phyloP scores from a whole-genome alignment of 1,140 invertebrate species.

The Hesperophylax magnus region DNA sequence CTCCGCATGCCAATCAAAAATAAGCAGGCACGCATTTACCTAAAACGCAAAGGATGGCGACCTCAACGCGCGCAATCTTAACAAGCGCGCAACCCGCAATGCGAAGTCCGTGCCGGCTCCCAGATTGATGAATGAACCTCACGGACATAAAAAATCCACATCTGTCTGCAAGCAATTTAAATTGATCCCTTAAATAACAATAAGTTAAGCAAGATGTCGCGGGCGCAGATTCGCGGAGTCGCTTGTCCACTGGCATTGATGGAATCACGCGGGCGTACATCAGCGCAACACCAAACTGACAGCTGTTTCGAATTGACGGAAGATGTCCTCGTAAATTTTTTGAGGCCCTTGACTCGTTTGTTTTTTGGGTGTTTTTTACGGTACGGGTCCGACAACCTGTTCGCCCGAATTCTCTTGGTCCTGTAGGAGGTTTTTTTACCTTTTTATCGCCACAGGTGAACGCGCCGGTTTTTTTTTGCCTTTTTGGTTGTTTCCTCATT shows the following conservation, averaged over 20 bases:
- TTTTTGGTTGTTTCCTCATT: conserved; percentile 22
- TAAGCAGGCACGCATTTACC: too few species aligned
- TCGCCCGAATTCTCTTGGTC: conserved; percentile 51
- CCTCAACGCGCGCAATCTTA: conserved; percentile 42
- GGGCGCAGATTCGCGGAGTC: background rate
- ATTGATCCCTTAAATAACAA: conserved; percentile 32
- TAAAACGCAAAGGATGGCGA: conserved; percentile 21
- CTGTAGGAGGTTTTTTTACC: conserved; percentile 35
- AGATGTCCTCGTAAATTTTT: conserved; percentile 39
- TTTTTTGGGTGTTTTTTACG: conserved; percentile 12
- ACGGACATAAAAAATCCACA: conserved; percentile 36
- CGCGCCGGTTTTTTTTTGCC: conserved; percentile 33
- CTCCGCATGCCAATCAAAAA: too few species aligned
- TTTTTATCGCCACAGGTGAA: conserved; percentile 49
- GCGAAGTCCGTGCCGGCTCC: background rate
- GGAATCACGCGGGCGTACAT: background rate
- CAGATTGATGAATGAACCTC: conserved; percentile 50
- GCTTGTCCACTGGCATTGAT: conserved; percentile 16
- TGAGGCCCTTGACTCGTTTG: conserved; percentile 31
- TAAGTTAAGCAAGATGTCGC: conserved; percentile 4
- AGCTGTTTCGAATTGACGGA: conserved; percentile 24
- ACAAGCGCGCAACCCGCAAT: conserved; percentile 42
- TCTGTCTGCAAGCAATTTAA: conserved; percentile 24
- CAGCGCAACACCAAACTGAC: conserved; percentile 27
- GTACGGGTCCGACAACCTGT: conserved; percentile 49